A percentile compares a stretch with the other conserved stretches of the same genome.
phyloP scores from a whole-genome alignment of 2,113 vertebrate species.

The Indicator indicator region DNA sequence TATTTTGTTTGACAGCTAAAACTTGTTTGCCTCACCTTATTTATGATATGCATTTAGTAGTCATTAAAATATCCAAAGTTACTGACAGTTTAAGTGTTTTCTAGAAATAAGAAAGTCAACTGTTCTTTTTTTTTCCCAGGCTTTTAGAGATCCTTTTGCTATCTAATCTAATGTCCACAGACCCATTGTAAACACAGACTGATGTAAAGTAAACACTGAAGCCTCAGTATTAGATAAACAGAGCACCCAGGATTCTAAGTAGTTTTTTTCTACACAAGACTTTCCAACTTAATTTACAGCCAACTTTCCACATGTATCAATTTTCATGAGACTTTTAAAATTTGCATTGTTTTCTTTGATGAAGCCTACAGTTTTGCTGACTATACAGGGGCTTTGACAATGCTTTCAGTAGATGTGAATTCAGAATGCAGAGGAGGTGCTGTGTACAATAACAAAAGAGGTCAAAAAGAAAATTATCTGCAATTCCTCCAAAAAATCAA shows the following conservation, averaged over 20 bases:
- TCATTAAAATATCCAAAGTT: not conserved
- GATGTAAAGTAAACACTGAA: slow-evolving; percentile 48
- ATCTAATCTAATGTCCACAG: slow-evolving; percentile 46
- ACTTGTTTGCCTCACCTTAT: not conserved
- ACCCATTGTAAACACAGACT: slow-evolving; percentile 41
- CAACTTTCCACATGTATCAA: not conserved
- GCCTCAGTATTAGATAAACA: slow-evolving; percentile 9
- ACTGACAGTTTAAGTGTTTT: not conserved
- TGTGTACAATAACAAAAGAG: not conserved
- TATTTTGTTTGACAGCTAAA: not conserved
- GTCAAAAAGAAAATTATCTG: not conserved
- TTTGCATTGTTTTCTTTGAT: not conserved
- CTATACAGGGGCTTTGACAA: not conserved
- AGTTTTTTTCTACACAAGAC: not conserved
- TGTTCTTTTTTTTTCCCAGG: slow-evolving; percentile 43
- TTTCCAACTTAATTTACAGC: slow-evolving; percentile 1
- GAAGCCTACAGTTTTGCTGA: not conserved
- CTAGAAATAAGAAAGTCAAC: not conserved
- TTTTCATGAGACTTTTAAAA: slow-evolving; percentile 14
- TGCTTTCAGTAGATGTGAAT: not conserved
- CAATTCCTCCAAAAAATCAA: not conserved
- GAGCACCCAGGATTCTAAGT: not conserved
- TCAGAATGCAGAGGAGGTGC: not conserved
- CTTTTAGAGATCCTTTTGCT: slow-evolving; percentile 26
- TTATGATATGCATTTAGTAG: not conserved